Percentiles rank a stretch among this genome's conserved stretches.
Evolutionary conservation across 2,113 vertebrate genomes (phyloP).

Genomic region (Taurulus bubalis): DNA sequence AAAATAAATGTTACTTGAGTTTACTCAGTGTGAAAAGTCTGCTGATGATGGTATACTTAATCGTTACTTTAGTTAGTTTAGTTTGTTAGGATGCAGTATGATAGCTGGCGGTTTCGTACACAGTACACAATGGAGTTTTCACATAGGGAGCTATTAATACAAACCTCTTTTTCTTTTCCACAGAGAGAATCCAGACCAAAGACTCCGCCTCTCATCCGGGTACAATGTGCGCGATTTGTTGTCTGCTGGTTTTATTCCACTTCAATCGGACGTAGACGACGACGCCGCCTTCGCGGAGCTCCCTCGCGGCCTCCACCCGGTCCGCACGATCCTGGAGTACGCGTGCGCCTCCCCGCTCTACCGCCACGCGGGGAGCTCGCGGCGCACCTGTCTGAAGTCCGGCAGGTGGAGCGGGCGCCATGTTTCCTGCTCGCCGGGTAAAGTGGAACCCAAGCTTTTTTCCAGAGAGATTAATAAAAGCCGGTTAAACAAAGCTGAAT

Average conservation of each 20-base stretch:
- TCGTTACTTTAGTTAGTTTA: background rate
- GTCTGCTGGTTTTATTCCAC: constrained; percentile 41
- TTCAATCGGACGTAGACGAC: constrained; percentile 70
- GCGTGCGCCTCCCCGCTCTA: constrained; percentile 90
- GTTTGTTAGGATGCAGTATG: too few species aligned
- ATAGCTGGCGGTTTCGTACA: too few species aligned
- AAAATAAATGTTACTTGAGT: background rate
- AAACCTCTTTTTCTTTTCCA: constrained; percentile 23
- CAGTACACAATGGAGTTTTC: too few species aligned
- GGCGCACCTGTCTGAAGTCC: constrained; percentile 89
- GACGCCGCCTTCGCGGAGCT: constrained; percentile 79
- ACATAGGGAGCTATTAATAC: background rate
- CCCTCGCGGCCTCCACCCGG: constrained; percentile 85
- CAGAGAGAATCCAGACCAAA: constrained; percentile 87
- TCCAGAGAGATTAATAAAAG: background rate
- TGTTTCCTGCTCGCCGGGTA: constrained; percentile 86
- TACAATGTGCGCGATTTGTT: constrained; percentile 70
- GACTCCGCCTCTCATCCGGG: constrained; percentile 69
- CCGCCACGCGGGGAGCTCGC: constrained; percentile 87
- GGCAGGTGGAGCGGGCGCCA: constrained; percentile 93
- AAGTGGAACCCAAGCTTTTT: background rate
- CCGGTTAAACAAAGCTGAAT: background rate
- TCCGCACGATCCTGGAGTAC: constrained; percentile 90
- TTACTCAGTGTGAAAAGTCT: background rate
- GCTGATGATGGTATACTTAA: background rate